phyloP scores from a whole-genome alignment of 2,888 invertebrate genomes.

The Plebejus argus region DNA sequence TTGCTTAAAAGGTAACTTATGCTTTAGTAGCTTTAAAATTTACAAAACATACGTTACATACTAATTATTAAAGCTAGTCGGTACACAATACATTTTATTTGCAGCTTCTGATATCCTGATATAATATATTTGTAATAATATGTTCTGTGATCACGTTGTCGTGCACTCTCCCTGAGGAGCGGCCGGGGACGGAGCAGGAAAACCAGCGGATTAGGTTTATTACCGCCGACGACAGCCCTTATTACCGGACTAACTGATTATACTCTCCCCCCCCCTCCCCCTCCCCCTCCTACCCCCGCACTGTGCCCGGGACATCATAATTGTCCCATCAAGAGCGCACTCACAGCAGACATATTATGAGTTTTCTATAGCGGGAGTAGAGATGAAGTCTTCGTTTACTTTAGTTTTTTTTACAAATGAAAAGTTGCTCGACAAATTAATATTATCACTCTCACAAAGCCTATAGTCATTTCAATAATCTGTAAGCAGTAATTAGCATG shows the following conservation, averaged over 20 bases:
- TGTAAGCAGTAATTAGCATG: background rate
- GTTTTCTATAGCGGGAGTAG: background rate
- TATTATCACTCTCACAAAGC: no score
- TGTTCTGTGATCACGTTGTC: background rate
- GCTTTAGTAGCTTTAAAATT: no score
- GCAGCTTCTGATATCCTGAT: background rate
- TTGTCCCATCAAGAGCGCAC: background rate
- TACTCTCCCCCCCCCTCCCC: background rate
- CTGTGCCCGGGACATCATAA: background rate
- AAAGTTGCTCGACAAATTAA: no score
- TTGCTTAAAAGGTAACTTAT: background rate
- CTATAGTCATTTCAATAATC: background rate
- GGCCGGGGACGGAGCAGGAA: background rate
- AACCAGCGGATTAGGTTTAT: conserved; percentile 5
- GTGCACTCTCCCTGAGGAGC: background rate
- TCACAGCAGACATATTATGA: background rate
- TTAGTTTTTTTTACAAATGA: no score
- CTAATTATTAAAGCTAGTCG: background rate
- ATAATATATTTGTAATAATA: background rate
- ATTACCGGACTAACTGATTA: conserved; percentile 12
- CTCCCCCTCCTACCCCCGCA: background rate
- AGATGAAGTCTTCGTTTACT: background rate
- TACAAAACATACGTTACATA: background rate
- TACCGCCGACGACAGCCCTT: conserved; percentile 13
- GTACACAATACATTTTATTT: background rate